Conservation (phyloP, 2,113 vertebrate species). For the Lipotes vexillifer region DNA sequence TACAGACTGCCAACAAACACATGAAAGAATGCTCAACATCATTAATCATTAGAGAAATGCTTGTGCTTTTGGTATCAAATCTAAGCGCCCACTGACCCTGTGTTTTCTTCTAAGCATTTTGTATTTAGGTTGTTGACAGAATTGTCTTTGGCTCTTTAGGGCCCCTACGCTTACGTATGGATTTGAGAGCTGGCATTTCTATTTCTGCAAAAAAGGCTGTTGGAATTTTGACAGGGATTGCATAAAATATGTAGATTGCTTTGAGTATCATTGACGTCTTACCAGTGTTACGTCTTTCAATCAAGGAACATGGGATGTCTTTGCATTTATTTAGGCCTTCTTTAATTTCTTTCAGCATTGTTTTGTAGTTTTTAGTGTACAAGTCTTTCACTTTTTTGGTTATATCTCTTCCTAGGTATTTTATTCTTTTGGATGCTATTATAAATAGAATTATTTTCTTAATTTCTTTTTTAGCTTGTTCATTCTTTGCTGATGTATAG, state of each 20-base stretch:
- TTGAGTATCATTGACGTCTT: background rate
- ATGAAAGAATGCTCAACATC: no score
- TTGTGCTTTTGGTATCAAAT: background rate
- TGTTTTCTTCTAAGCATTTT: background rate
- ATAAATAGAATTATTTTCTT: no score
- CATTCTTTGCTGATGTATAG: background rate
- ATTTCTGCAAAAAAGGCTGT: background rate
- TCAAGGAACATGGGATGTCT: background rate
- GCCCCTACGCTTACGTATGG: background rate
- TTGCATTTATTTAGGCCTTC: background rate
- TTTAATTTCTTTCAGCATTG: background rate
- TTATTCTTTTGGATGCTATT: no score
- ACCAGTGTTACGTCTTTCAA: background rate
- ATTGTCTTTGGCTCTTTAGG: background rate
- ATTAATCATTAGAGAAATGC: background rate
- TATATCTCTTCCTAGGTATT: background rate
- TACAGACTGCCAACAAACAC: no score
- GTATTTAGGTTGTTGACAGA: background rate
- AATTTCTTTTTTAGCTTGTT: background rate
- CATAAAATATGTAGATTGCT: no score
- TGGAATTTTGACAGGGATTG: no score
- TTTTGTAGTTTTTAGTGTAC: background rate
- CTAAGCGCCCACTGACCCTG: background rate
- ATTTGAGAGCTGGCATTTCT: background rate
- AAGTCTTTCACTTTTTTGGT: background rate